Base-by-base conservation (phyloP, 2,888 invertebrate genomes). In the Dolomedes plantarius region DNA sequence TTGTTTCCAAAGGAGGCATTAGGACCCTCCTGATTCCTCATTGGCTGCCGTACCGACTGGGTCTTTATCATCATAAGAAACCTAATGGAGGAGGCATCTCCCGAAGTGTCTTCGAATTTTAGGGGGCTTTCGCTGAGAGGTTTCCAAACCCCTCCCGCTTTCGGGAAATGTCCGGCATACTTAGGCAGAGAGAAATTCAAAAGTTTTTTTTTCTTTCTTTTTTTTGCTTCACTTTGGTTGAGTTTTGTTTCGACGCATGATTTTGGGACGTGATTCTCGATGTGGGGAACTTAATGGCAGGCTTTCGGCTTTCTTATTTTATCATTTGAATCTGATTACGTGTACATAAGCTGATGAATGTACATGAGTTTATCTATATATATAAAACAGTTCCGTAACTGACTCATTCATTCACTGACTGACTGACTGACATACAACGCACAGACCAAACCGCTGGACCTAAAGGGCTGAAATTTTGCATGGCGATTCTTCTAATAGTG, bases 41-140 rank as follows among this genome's bases (percentile, higher is more conserved):
- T 76, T 76, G 83, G 76, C 32, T 69, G 74, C 62, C n/a, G 32
- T 32, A 19, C 36, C 46, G 46, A 46, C 72, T 50, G 83, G 83
- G 77, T 83, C 75, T 83, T 83, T 83, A 83, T 83, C 83, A 83
- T 83, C 83, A 83, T 83, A 83, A 83, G 83, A 69, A 76, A 76
- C 72, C 76, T 83, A 83, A 83, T 83, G 83, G 83, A 83, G 76
- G 65, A 76, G 76, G 76, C 77, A 82, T 82, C 75, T 76, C 68
- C 56, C 39, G 69, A 83, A 56, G 56, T 56, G 76, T 77, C 71
- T 46, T 71, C 64, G 71, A 64, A 64, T 76, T 71, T 83, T 77
- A 46, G 65, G 76, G 81, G 83, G 83, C 69, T 71, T 83, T 77
- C 67, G 72, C 56, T 36, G 83, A 64, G 76, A 76, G 65, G 50